Evolutionary conservation across 1,140 invertebrate genomes (phyloP).

Genomic region (Panagrolaimus sp.): DNA sequence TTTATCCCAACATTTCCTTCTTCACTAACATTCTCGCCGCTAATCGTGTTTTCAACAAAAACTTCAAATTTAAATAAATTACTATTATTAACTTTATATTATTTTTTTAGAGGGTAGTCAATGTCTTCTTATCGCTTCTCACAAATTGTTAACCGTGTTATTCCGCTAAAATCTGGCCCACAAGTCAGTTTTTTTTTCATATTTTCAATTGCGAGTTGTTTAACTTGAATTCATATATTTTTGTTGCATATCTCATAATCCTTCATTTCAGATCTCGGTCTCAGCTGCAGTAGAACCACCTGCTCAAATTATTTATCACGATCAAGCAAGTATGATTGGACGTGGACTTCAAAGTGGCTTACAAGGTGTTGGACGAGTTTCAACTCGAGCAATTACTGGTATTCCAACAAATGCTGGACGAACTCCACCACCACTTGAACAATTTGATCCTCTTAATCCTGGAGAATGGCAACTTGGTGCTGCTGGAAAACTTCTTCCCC

Average conservation of each 20-base stretch:
- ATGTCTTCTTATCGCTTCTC: constrained; percentile 9
- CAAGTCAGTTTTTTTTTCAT: constrained; percentile 5
- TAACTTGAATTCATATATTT: background rate
- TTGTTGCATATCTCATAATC: background rate
- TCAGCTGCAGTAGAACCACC: constrained; percentile 18
- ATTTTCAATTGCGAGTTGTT: background rate
- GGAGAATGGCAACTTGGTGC: constrained; percentile 57
- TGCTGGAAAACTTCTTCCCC: constrained; percentile 57
- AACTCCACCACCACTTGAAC: constrained; percentile 45
- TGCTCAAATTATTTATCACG: constrained; percentile 22
- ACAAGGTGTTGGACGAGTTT: background rate
- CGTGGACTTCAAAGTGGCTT: background rate
- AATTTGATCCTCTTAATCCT: constrained; percentile 56
- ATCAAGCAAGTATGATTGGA: constrained; percentile 19
- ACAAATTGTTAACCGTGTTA: constrained; percentile 10
- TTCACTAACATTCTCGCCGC: too few species aligned
- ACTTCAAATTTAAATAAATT: too few species aligned
- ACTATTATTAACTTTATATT: too few species aligned
- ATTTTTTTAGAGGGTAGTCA: background rate
- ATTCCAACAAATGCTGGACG: constrained; percentile 50
- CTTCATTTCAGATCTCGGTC: constrained; percentile 8
- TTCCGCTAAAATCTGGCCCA: constrained; percentile 3
- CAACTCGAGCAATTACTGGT: constrained; percentile 19
- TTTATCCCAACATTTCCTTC: too few species aligned
- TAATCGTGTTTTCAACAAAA: too few species aligned